A percentile compares a stretch with the other conserved stretches of the same genome.
phyloP scores from a whole-genome alignment of 2,113 vertebrate genomes.

The Serilophus lunatus region DNA sequence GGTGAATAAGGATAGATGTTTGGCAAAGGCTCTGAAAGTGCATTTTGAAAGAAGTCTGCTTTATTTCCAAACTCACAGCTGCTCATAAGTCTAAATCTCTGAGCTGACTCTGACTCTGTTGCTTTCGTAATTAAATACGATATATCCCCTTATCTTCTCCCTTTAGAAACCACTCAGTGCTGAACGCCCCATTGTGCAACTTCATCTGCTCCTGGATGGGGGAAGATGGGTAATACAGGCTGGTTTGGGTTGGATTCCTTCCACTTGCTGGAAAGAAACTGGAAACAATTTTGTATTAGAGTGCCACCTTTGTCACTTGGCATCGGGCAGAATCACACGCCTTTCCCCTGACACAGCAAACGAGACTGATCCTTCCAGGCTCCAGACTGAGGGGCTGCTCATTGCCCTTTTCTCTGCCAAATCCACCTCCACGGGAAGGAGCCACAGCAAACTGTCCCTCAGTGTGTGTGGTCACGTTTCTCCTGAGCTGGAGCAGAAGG shows the following conservation, averaged over 20 bases:
- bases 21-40: conserved; percentile 12
- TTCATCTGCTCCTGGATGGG: not conserved
- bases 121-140: not conserved
- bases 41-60: conserved; percentile 20
- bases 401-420: not conserved
- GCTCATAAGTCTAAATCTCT: not conserved
- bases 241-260: not conserved
- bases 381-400: not conserved
- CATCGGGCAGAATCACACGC: not conserved
- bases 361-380: not conserved
- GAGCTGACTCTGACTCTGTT: not conserved
- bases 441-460: not conserved
- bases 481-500: not conserved
- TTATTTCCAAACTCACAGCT: not conserved
- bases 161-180: accelerated
- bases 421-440: not conserved
- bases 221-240: accelerated
- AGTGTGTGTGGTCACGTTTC: not conserved
- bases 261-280: conserved; percentile 15
- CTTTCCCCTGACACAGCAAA: not conserved
- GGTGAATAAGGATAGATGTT: conserved; percentile 18
- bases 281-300: not conserved
- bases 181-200: not conserved
- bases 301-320: not conserved
- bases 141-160: not conserved